Conservation (phyloP, 1,140 invertebrate species). For the Parapsyche elsis region DNA sequence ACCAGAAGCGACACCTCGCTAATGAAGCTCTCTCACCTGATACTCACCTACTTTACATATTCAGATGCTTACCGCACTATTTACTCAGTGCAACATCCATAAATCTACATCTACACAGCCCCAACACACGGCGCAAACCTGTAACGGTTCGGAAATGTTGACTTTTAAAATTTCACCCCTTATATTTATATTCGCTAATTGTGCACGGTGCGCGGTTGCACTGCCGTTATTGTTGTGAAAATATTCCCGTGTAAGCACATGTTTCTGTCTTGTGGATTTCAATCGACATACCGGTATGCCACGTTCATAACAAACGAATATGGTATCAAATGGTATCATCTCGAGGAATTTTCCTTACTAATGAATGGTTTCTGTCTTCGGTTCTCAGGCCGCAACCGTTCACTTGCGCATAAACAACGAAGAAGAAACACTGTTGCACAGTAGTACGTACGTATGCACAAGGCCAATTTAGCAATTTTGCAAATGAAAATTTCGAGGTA, state of each 20-base stretch:
- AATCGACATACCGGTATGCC: constrained; percentile 39
- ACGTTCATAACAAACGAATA: constrained; percentile 55
- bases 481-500: too few relatives aligned
- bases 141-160: not conserved
- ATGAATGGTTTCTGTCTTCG: constrained; percentile 52
- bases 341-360: constrained; percentile 48
- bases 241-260: not conserved
- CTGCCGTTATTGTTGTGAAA: not conserved
- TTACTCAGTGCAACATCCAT: constrained; percentile 43
- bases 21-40: constrained; percentile 47
- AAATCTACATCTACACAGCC: constrained; percentile 44
- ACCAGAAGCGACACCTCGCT: constrained; percentile 39
- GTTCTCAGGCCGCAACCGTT: constrained; percentile 47
- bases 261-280: constrained; percentile 17
- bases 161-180: not conserved
- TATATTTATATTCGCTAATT: not conserved
- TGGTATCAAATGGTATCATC: constrained; percentile 55
- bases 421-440: not conserved
- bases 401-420: constrained; percentile 21
- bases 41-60: constrained; percentile 43
- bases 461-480: too few relatives aligned
- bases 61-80: constrained; percentile 42
- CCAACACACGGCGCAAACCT: not conserved
- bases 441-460: too few relatives aligned
- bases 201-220: not conserved